Conservation (phyloP, 2,113 vertebrate genomes). For the Ardeotis arabs region DNA sequence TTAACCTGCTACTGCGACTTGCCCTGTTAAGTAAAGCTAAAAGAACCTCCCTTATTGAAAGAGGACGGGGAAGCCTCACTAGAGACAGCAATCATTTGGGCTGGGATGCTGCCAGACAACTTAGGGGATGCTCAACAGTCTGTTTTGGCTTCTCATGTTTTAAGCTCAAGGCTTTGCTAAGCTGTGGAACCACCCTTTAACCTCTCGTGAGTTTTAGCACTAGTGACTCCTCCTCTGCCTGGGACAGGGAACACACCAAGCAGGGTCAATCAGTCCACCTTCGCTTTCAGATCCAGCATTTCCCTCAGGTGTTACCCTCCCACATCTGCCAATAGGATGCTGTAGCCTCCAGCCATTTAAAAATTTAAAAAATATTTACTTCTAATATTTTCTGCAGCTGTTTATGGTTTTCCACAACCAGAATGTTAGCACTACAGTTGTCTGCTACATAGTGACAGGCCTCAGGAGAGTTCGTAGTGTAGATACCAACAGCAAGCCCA, state of each 20-base stretch:
- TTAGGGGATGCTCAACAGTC: neutral
- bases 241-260: neutral
- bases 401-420: constrained; percentile 90
- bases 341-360: neutral
- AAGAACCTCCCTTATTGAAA: neutral
- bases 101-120: neutral
- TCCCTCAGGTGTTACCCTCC: neutral
- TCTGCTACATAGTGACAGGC: constrained; percentile 87
- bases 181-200: neutral
- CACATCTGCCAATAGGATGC: neutral
- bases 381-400: constrained; percentile 92
- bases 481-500: constrained; percentile 92
- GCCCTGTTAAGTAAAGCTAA: neutral
- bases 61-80: neutral
- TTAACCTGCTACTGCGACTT: neutral
- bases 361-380: constrained; percentile 66
- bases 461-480: constrained; percentile 90
- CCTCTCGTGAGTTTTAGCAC: neutral
- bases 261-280: neutral
- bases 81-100: neutral
- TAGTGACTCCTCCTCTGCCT: neutral
- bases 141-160: neutral
- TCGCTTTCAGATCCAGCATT: neutral
- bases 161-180: neutral
- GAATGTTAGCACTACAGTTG: constrained; percentile 83